phyloP scores from a whole-genome alignment of 2,113 vertebrate species.

The Tympanuchus pallidicinctus region DNA sequence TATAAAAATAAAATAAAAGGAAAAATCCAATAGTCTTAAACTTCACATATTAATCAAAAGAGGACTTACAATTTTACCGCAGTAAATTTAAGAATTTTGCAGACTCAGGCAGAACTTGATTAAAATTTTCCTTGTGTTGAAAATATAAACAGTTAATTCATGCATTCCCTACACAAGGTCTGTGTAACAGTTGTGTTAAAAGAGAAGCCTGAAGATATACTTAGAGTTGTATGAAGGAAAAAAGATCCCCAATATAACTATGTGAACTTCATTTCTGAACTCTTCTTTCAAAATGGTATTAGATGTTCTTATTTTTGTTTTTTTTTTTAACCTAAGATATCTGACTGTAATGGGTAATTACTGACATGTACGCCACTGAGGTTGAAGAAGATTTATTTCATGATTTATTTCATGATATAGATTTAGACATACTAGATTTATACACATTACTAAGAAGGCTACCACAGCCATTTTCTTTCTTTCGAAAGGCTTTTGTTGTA shows the following conservation, averaged over 20 bases:
- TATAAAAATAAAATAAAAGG: not conserved
- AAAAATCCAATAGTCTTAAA: not conserved
- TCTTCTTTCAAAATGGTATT: not conserved
- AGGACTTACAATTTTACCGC: rapidly evolving
- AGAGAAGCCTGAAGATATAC: not conserved
- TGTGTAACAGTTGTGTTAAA: not conserved
- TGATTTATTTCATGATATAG: not conserved
- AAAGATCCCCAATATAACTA: not conserved
- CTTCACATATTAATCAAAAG: not conserved
- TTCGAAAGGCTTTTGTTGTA: not conserved
- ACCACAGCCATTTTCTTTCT: not conserved
- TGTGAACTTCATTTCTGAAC: not conserved
- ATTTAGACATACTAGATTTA: not conserved
- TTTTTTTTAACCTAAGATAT: not conserved
- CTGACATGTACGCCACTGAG: not conserved
- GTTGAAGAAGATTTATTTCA: not conserved
- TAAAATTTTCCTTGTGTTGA: not conserved
- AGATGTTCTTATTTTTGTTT: not conserved
- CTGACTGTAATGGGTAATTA: not conserved
- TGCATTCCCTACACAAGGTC: not conserved
- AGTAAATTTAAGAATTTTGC: not conserved
- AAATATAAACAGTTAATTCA: not conserved
- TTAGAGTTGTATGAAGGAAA: not conserved
- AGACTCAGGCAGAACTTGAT: not conserved
- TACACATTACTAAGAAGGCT: not conserved